Base-by-base conservation (phyloP, 2,797 vertebrate species). In the Clarias platycephalus region DNA sequence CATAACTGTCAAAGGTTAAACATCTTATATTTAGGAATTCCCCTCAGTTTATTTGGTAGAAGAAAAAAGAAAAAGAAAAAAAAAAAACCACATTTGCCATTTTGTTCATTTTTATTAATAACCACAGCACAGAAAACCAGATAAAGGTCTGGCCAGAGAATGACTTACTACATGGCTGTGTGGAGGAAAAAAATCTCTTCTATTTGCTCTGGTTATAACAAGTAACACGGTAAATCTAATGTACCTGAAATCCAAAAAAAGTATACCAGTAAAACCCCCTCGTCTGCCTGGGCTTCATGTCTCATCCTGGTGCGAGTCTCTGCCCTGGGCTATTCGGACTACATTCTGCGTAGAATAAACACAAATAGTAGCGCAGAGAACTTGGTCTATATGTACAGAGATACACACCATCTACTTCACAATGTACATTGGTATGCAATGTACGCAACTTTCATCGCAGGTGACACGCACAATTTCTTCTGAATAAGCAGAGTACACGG, bases 351-450 rank as follows among this genome's bases (percentile, higher is more conserved):
- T 77, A 76, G 77, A 83, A 87, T 80, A 76, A 67, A 81, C 72
- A 57, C 40, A 31, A 86, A 85, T 57, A 81, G 72, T 24, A 85
- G 80, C 49, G 34, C 26, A 57, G 85, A 79, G 72, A 77, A 77
- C 60, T 31, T 63, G 20, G 44, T 75, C 75, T 71, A 75, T 57
- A 68, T 72, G 22, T 80, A 81, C 49, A 78, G 9, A 82, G 68
- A 84, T 72, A 74, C 85, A 85, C 80, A 84, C 78, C 63, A 66
- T 71, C 80, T 77, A 37, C 6, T 44, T 0, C 49, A 63, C 83
- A 79, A 57, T 37, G 63, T 66, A 88, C 76, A 74, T 72, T 34
- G 49, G 72, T 68, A 63, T 67, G 70, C 67, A 44, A 40, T 5
- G 70, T 28, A 66, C 57, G 10, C 44, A 49, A 49, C 57, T 70